phyloP scores from a whole-genome alignment of 2,797 vertebrate genomes.

The Gobionotothen gibberifrons region DNA sequence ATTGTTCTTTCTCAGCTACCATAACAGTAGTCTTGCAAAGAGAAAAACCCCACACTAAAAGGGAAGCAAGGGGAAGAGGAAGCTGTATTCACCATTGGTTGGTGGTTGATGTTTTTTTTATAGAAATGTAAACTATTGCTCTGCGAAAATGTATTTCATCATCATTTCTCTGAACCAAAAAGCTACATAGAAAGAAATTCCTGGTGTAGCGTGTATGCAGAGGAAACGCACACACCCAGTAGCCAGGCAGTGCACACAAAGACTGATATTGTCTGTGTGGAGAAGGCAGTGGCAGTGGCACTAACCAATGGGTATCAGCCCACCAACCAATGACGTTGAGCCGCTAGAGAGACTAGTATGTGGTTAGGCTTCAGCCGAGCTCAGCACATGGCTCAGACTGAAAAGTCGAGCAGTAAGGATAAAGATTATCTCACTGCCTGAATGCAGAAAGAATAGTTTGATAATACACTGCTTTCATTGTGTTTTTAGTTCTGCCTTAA shows the following conservation, averaged over 20 bases:
- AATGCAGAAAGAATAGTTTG: slow-evolving; percentile 3
- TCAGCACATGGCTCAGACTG: slow-evolving; percentile 47
- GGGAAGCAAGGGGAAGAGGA: slow-evolving; percentile 50
- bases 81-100: slow-evolving; percentile 36
- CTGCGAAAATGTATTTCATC: slow-evolving; percentile 47
- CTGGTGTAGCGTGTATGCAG: slow-evolving; percentile 47
- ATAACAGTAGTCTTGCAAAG: slow-evolving; percentile 23
- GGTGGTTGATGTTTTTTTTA: slow-evolving; percentile 12
- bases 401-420: slow-evolving; percentile 25
- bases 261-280: slow-evolving; percentile 71
- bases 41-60: slow-evolving; percentile 25
- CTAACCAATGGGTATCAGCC: slow-evolving; percentile 72
- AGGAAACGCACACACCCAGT: slow-evolving; percentile 39
- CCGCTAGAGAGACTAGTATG: slow-evolving; percentile 38
- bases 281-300: slow-evolving; percentile 68
- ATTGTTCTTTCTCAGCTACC: slow-evolving; percentile 35
- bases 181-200: slow-evolving; percentile 44
- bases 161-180: slow-evolving; percentile 41
- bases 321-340: slow-evolving; percentile 58
- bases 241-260: slow-evolving; percentile 67
- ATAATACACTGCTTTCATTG: slow-evolving; percentile 7
- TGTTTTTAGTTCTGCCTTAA: slow-evolving; percentile 2
- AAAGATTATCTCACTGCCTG: slow-evolving; percentile 27
- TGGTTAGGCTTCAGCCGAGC: slow-evolving; percentile 50
- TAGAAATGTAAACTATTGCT: slow-evolving; percentile 16